phyloP scores from a whole-genome alignment of 2,797 vertebrate species.

The Trachops cirrhosus region DNA sequence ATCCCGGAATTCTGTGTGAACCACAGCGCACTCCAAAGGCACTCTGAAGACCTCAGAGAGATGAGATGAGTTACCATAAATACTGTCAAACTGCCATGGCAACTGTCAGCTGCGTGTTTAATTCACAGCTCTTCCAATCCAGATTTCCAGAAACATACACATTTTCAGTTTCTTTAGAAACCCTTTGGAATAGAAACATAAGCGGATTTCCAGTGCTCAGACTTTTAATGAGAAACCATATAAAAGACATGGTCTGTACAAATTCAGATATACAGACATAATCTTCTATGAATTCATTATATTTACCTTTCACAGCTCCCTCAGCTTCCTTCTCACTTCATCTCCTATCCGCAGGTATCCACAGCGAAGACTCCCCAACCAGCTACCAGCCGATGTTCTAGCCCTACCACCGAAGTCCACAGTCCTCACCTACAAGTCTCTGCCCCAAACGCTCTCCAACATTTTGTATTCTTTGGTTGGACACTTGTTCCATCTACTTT shows the following conservation, averaged over 20 bases:
- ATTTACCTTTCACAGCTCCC: neutral
- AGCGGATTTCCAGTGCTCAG: neutral
- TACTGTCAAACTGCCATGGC: neutral
- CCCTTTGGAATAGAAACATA: conserved; percentile 24
- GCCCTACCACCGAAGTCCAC: neutral
- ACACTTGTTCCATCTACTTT: neutral
- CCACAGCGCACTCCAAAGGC: conserved; percentile 33
- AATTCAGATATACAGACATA: neutral
- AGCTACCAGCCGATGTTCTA: neutral
- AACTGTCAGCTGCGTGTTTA: neutral
- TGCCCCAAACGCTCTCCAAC: neutral
- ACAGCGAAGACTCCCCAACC: neutral
- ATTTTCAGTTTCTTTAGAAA: conserved; percentile 27
- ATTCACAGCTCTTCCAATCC: neutral
- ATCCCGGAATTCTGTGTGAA: neutral
- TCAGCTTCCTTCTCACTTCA: neutral
- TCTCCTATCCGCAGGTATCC: neutral
- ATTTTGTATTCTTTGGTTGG: neutral
- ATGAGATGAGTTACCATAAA: neutral
- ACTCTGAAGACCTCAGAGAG: neutral
- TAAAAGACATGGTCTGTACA: neutral
- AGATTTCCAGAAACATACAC: neutral
- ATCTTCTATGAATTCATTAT: neutral
- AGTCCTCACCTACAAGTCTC: neutral
- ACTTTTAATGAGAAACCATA: neutral